Evolutionary conservation across 1,140 invertebrate species (phyloP), one percentile per base, ranked within the genome.

Genomic region (Hyles vespertilio): DNA sequence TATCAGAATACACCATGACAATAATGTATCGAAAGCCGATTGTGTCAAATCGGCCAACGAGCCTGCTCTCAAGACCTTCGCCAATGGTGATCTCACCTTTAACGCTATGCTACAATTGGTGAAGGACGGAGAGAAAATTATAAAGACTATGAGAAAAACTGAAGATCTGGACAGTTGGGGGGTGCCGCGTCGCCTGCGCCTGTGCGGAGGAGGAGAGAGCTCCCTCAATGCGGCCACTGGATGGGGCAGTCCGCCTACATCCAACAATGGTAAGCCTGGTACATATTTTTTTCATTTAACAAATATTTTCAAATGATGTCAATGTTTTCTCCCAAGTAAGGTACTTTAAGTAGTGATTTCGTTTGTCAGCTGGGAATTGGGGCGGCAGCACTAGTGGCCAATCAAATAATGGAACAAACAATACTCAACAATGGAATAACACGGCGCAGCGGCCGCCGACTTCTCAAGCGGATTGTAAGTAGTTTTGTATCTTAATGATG

Each of bases 141-240:
- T 84, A 40, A 77, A 77, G 57, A 73, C 72, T 53, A 70, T 84
- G 69, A 58, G 47, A 32, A 76, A 72, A 58, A 62, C 58, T 36
- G 67, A 71, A 36, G 71, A 81, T 66, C 69, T 73, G 62, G 77
- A 86, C 77, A 89, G 72, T 55, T 94, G 92, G 93, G 92, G 92
- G 44, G 91, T 93, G 12, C 90, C 92, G 44, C 84, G 72, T 32
- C 81, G 89, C 36, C 75, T 94, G 61, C 90, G 94, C 56, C 88
- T 96, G n/a, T 87, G 90, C 48, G 95, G 95, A 49, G 94, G 95
- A 32, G 95, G 94, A 44, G 94, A 95, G 79, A 95, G 92, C 81
- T 94, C 94, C 32, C 90, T 95, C 51, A 95, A 94, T 77, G 93
- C 92, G 68, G 92, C 92, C 55, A 92, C 92, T 45, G 94, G 93